Conservation (phyloP, 2,797 vertebrate species). For the Ficedula albicollis region DNA sequence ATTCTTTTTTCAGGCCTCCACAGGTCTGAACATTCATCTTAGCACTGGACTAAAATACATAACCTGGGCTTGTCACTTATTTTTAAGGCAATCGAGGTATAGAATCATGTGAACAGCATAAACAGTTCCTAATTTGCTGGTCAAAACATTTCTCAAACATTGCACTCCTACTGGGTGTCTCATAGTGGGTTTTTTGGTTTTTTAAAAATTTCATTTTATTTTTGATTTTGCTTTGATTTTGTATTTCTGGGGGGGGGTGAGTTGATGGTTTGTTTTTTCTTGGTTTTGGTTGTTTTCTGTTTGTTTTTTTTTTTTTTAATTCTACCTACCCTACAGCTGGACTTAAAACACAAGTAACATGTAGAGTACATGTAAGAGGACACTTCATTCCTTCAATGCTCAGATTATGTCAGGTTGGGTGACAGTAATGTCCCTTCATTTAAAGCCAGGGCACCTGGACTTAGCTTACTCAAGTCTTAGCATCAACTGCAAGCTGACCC, state of each 20-base stretch:
- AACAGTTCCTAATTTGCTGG: neutral
- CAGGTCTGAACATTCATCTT: neutral
- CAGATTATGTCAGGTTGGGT: neutral
- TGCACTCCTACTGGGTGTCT: neutral
- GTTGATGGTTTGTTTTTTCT: neutral
- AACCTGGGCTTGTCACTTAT: neutral
- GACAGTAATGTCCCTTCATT: neutral
- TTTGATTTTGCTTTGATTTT: neutral
- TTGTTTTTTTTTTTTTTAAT: neutral
- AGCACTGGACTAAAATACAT: neutral
- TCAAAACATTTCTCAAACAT: neutral
- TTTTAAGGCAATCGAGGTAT: neutral
- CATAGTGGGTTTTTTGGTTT: neutral
- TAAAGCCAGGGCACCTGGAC: neutral
- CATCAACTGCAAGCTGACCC: neutral
- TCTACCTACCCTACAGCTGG: neutral
- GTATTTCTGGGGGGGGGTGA: fast-evolving
- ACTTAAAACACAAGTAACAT: neutral
- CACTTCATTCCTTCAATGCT: neutral
- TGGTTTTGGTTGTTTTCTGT: neutral
- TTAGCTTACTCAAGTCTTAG: neutral
- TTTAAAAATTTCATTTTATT: neutral
- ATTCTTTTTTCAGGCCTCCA: neutral
- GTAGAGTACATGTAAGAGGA: neutral
- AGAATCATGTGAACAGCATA: neutral